A percentile compares a stretch with the other conserved stretches of the same genome.
These are phyloP conservation scores for Gallinago paraguaiae DNA, from an alignment of 2,113 vertebrate genomes.

Conservation along the genomic window DNA sequence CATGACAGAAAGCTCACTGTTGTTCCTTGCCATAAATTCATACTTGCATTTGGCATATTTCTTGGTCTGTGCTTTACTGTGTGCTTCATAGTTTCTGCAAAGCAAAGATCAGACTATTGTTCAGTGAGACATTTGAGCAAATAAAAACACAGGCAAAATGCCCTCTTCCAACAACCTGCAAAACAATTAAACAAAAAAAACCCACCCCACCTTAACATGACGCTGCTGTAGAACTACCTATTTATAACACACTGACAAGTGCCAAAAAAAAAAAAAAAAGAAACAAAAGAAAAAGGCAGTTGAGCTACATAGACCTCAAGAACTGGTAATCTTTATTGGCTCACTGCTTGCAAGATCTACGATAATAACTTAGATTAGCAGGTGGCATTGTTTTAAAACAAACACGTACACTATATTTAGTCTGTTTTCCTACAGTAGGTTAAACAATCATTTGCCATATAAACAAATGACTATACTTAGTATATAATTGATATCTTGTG, in stretches of 20 bases:
- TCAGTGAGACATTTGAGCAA: background rate
- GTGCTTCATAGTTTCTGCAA: conserved; percentile 81
- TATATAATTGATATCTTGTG: background rate
- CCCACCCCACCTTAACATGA: no score
- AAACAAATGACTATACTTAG: background rate
- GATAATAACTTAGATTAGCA: background rate
- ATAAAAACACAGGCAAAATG: background rate
- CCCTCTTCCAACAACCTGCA: background rate
- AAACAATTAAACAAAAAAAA: background rate
- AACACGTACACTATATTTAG: background rate
- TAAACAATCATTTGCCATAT: background rate
- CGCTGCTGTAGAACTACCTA: background rate
- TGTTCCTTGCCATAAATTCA: conserved; percentile 92
- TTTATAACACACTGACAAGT: background rate
- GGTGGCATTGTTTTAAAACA: background rate
- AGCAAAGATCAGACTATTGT: background rate
- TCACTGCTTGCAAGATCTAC: background rate
- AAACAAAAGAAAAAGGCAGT: background rate
- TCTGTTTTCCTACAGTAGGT: background rate
- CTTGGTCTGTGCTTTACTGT: conserved; percentile 74
- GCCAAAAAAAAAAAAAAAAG: background rate
- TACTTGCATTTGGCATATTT: conserved; percentile 93
- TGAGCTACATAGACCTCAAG: background rate
- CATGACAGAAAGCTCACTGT: conserved; percentile 90
- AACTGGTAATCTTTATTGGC: background rate